A percentile compares a stretch with the other conserved stretches of the same genome.
Evolutionary conservation across 2,888 invertebrate genomes (phyloP).

Genomic region (Synergus laeviventris): DNA sequence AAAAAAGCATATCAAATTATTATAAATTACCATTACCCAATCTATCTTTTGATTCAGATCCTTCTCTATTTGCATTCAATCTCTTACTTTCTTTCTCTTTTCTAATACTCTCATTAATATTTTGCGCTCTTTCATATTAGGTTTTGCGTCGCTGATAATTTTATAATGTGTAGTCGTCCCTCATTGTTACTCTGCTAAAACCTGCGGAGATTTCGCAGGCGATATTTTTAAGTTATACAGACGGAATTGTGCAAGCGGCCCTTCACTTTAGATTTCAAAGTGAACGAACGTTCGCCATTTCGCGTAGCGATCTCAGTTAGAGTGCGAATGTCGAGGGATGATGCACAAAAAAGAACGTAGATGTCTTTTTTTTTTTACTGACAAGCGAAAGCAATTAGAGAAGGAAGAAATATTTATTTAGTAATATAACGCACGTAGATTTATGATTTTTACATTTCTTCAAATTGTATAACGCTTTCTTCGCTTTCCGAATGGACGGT

Average conservation of each 20-base stretch:
- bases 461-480: slow-evolving; percentile 24
- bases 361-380: slow-evolving; percentile 35
- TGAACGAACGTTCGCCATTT: slow-evolving; percentile 54
- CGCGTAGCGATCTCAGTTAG: slow-evolving; percentile 65
- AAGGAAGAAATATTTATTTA: slow-evolving; percentile 40
- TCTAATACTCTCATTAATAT: slow-evolving; percentile 7
- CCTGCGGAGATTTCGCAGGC: slow-evolving; percentile 69
- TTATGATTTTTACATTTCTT: slow-evolving; percentile 39
- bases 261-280: slow-evolving; percentile 45
- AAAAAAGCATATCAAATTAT: not conserved
- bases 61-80: not conserved
- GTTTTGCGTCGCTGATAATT: slow-evolving; percentile 31
- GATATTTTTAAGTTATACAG: slow-evolving; percentile 64
- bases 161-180: slow-evolving; percentile 54
- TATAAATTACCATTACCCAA: not conserved
- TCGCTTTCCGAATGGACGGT: slow-evolving; percentile 1
- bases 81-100: not conserved
- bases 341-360: slow-evolving; percentile 48
- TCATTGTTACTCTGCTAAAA: slow-evolving; percentile 65
- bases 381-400: slow-evolving; percentile 29
- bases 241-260: slow-evolving; percentile 55
- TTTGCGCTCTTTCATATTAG: slow-evolving; percentile 38
- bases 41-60: not conserved
- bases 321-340: slow-evolving; percentile 63
- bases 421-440: slow-evolving; percentile 36